These are phyloP conservation scores for Ochotona curzoniae DNA, from an alignment of 2,113 vertebrate species.

Conservation along the genomic window DNA sequence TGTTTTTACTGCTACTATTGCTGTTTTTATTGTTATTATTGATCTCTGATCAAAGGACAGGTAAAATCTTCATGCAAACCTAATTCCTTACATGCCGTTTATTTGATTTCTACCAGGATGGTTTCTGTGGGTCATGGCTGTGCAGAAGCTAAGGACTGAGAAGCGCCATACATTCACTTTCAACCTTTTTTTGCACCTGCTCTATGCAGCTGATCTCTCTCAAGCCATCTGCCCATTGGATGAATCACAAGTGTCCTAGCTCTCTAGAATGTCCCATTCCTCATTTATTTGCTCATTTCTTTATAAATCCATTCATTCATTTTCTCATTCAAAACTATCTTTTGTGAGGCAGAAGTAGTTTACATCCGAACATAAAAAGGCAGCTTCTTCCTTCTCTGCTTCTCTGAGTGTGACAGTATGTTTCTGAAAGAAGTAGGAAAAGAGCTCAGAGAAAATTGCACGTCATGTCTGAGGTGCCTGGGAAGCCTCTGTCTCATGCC, in stretches of 20 bases:
- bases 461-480: background rate
- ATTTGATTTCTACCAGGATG: background rate
- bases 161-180: background rate
- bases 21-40: background rate
- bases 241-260: background rate
- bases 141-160: background rate
- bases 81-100: background rate
- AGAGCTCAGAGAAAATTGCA: background rate
- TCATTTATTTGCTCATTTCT: background rate
- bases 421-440: background rate
- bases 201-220: background rate
- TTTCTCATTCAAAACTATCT: background rate
- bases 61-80: background rate
- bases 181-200: background rate
- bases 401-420: background rate
- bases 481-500: background rate
- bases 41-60: background rate
- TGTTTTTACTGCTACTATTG: background rate
- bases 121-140: background rate
- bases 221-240: background rate
- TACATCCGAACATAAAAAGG: background rate
- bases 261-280: background rate
- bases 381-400: background rate
- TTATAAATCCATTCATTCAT: background rate
- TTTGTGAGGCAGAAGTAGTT: constrained; percentile 43